These are phyloP conservation scores for Leptodactylus fuscus DNA, from an alignment of 2,113 vertebrate species.

Conservation along the genomic window DNA sequence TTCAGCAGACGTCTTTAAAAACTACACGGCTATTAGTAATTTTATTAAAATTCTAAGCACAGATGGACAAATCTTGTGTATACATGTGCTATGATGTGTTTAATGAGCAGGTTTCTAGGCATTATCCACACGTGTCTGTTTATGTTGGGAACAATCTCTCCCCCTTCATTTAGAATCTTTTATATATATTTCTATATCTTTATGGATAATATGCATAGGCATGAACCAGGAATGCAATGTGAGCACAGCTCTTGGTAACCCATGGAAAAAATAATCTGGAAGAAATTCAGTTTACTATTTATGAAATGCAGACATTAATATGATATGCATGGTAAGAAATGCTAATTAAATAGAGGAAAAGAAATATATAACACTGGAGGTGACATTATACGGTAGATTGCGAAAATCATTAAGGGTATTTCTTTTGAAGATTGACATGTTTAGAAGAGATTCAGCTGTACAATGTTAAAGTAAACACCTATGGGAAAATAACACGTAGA, in stretches of 20 bases:
- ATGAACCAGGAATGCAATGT: neutral
- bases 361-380: constrained; percentile 9
- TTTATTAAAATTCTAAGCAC: too few species aligned
- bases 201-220: neutral
- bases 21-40: too few species aligned
- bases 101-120: too few species aligned
- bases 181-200: too few species aligned
- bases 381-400: constrained; percentile 1
- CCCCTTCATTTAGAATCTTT: too few species aligned
- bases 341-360: constrained; percentile 12
- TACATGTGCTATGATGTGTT: too few species aligned
- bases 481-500: constrained; percentile 35
- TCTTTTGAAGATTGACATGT: constrained; percentile 19
- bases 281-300: neutral
- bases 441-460: neutral
- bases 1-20: too few species aligned
- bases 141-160: too few species aligned
- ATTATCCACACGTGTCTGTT: too few species aligned
- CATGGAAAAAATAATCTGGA: neutral
- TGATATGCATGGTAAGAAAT: constrained; percentile 12
- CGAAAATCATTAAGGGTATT: constrained; percentile 21
- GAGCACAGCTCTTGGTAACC: neutral
- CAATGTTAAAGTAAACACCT: constrained; percentile 16
- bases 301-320: constrained; percentile 12
- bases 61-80: too few species aligned